Percentiles rank a stretch among this genome's conserved stretches.
Conservation (phyloP, 2,888 invertebrate genomes). For the Drosophila buzzatii region DNA sequence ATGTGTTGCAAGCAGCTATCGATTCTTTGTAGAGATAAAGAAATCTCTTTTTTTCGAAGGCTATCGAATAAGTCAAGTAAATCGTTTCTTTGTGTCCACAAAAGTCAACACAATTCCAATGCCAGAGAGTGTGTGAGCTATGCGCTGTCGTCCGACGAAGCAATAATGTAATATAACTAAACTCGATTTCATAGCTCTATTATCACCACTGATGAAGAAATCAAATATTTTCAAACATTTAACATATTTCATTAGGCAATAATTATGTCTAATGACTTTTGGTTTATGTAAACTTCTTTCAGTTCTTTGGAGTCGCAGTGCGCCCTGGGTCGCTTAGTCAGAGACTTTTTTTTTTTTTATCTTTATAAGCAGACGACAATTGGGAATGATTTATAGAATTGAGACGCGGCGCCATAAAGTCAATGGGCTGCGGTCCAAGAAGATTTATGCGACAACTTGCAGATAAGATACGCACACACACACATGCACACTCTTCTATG, state of each 20-base stretch:
- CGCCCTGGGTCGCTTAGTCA: no score
- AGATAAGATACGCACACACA: constrained; percentile 34
- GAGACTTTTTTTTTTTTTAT: constrained; percentile 1
- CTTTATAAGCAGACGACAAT: neutral
- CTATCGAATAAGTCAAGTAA: neutral
- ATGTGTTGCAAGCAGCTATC: constrained; percentile 1
- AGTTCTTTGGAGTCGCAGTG: neutral
- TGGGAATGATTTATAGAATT: constrained; percentile 38
- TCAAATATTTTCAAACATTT: constrained; percentile 3
- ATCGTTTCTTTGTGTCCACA: constrained; percentile 2
- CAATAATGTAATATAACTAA: neutral
- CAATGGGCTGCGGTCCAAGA: constrained; percentile 13
- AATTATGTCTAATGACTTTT: constrained; percentile 8
- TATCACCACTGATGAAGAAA: neutral
- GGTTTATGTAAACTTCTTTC: neutral
- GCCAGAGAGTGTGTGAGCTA: neutral
- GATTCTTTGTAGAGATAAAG: constrained; percentile 3
- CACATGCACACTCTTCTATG: neutral
- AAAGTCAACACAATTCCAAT: neutral
- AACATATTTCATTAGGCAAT: constrained; percentile 14
- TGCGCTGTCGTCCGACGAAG: neutral
- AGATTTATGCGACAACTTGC: constrained; percentile 54
- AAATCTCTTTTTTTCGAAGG: neutral
- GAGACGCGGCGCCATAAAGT: constrained; percentile 39
- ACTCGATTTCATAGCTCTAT: neutral